These are phyloP conservation scores for Ariopsis seemanni DNA, from an alignment of 2,113 vertebrate genomes.

Conservation along the genomic window DNA sequence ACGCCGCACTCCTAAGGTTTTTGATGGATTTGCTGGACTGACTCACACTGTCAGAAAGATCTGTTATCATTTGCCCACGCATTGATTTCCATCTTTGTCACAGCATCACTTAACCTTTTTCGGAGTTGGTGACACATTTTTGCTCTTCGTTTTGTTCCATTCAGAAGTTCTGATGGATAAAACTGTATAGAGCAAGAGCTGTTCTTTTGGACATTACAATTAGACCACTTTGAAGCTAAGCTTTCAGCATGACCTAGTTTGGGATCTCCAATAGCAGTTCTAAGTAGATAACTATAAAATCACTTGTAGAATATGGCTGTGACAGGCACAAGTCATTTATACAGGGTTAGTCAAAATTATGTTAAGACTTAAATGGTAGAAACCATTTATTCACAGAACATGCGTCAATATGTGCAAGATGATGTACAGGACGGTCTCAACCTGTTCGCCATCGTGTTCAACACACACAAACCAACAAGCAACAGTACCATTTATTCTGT, in stretches of 20 bases:
- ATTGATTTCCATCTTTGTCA: conserved; percentile 33
- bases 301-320: neutral
- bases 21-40: conserved; percentile 35
- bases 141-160: neutral
- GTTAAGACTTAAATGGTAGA: no score
- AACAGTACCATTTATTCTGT: no score
- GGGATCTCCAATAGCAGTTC: neutral
- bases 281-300: neutral
- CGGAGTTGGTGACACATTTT: neutral
- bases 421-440: no score
- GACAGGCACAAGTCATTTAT: no score
- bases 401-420: no score
- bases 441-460: no score
- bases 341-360: no score
- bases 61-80: conserved; percentile 37
- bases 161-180: neutral
- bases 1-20: conserved; percentile 1
- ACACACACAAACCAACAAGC: no score
- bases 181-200: neutral
- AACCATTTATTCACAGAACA: no score
- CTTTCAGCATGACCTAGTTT: neutral
- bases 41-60: conserved; percentile 22
- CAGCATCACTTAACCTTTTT: conserved; percentile 13
- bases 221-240: neutral
- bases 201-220: neutral